Base-by-base conservation (phyloP, 2,888 invertebrate genomes). In the Ochlodes sylvanus region DNA sequence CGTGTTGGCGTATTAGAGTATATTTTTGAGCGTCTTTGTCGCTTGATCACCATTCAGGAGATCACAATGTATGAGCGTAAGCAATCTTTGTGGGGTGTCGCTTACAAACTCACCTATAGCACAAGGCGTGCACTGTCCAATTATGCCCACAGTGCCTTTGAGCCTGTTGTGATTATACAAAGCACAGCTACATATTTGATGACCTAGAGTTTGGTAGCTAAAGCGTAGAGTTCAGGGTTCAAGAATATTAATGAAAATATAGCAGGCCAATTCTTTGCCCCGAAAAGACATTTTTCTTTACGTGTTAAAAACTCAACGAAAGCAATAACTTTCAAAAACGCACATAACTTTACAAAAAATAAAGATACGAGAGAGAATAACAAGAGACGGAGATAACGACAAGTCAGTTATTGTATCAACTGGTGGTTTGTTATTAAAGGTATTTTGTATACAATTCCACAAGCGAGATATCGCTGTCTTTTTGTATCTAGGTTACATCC, bases 11-110 rank as follows among this genome's bases (percentile, higher is more conserved):
- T 80, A 82, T 82, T 79, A 83, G 74, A 83, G 83, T 84, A 85
- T 82, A 88, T 89, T 89, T 90, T 89, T 85, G 87, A 87, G 82
- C 80, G 77, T 84, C 89, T 90, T 89, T 90, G 90, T 90, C 79
- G 83, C 79, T 86, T 87, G 90, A 90, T 90, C 85, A 83, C 84
- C 83, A 81, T 84, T 85, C 83, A 81, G 82, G 81, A 77, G 78
- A 79, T 78, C 77, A 90, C 88, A 89, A 89, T 86, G 81, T 78
- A 54, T 74, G 79, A 78, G 82, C 84, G 84, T 80, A 84, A 79
- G 79, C 84, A 83, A 83, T 84, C 81, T 83, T 79, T 88, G 82
- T 83, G 75, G 75, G 76, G 75, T 76, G 76, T 73, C 73, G 70
- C 75, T 75, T 76, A 75, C 69, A 75, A 70, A 74, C 72, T 73